Evolutionary conservation across 30 jellyfish, hydroid and myxozoan species (phyloP).

Genomic region (Aurelia aurita): DNA sequence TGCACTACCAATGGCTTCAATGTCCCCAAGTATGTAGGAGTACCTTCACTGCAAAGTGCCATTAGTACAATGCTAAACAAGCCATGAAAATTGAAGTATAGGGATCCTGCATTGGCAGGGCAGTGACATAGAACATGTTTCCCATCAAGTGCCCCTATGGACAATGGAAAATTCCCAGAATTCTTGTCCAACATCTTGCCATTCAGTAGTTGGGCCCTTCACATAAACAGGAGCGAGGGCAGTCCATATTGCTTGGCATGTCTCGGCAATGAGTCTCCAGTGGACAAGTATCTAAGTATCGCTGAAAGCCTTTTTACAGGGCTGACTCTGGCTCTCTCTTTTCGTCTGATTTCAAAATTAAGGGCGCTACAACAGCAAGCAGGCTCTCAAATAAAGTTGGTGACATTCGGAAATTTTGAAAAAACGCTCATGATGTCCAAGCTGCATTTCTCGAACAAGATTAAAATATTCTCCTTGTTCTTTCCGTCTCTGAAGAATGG

Average conservation of each 20-base stretch:
- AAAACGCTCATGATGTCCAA: conserved; percentile 32
- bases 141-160: conserved; percentile 57
- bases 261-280: conserved; percentile 37
- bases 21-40: neutral
- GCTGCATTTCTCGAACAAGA: conserved; percentile 57
- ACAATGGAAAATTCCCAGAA: conserved; percentile 33
- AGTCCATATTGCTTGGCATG: conserved; percentile 50
- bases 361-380: conserved; percentile 34
- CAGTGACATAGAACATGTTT: conserved; percentile 29
- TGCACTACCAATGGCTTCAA: conserved; percentile 32
- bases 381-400: conserved; percentile 31
- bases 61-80: conserved; percentile 13
- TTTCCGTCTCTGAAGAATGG: conserved; percentile 16
- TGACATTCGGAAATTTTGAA: conserved; percentile 38
- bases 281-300: conserved; percentile 34
- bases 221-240: conserved; percentile 40
- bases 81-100: conserved; percentile 17
- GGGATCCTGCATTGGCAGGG: conserved; percentile 42
- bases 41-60: conserved; percentile 30
- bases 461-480: conserved; percentile 23
- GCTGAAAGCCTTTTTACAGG: conserved; percentile 20
- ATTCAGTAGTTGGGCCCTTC: conserved; percentile 25
- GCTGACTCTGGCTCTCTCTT: conserved; percentile 47
- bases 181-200: conserved; percentile 50
- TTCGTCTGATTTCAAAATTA: neutral